These are phyloP conservation scores for Barypeithes pellucidus DNA, from an alignment of 2,888 invertebrate genomes.

Conservation along the genomic window DNA sequence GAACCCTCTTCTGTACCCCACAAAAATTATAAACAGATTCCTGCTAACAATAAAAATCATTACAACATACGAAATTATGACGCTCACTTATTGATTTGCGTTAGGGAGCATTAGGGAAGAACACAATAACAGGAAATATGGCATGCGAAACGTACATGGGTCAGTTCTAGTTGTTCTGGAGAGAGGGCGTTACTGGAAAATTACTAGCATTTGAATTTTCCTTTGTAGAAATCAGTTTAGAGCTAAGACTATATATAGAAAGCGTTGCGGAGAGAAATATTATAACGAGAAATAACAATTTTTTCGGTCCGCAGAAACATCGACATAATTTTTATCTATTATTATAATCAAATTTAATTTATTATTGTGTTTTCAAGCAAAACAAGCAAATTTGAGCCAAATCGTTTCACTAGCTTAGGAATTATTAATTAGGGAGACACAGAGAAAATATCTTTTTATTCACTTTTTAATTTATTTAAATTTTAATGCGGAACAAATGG, in stretches of 20 bases:
- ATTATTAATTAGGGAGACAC: no score
- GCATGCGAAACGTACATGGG: neutral
- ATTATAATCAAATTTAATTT: no score
- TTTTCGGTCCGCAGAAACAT: no score
- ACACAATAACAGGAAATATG: neutral
- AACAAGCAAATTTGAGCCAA: no score
- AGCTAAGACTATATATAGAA: neutral
- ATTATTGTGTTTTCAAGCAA: no score
- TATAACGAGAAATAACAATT: no score
- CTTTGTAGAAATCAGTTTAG: neutral
- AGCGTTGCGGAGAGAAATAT: neutral
- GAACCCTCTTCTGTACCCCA: neutral
- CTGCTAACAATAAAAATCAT: neutral
- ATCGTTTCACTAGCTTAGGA: no score
- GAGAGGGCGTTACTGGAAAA: constrained; percentile 16
- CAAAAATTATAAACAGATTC: neutral
- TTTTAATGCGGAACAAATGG: no score
- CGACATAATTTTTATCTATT: no score
- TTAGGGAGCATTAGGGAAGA: neutral
- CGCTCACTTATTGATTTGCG: neutral
- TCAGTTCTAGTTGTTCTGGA: neutral
- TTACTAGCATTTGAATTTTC: neutral
- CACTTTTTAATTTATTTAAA: no score
- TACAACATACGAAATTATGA: constrained; percentile 8
- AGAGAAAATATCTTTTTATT: no score